Conservation (phyloP, 2,888 invertebrate genomes). For the Ornithoptera alexandrae region DNA sequence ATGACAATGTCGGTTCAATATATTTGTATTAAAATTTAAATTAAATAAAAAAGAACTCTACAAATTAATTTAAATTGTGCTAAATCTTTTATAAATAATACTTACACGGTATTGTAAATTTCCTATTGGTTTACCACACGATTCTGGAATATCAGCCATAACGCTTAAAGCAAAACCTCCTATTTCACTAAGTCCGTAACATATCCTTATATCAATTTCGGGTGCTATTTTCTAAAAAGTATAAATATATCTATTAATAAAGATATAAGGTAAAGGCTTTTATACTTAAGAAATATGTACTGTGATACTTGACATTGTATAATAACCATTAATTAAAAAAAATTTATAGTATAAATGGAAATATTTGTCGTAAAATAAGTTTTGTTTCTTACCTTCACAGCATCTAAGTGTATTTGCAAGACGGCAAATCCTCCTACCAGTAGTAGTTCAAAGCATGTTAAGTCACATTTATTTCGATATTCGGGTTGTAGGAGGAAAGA, state of each 20-base stretch:
- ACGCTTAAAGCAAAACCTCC: conserved; percentile 45
- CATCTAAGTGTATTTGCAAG: conserved; percentile 41
- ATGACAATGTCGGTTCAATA: no score
- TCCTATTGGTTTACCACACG: conserved; percentile 52
- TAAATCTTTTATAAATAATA: conserved; percentile 1
- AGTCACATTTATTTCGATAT: conserved; percentile 46
- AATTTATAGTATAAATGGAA: no score
- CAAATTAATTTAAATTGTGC: no score
- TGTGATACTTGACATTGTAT: no score
- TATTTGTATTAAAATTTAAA: no score
- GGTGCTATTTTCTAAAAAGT: conserved; percentile 48
- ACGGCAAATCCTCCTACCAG: conserved; percentile 53
- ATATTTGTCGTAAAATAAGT: no score
- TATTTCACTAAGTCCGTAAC: conserved; percentile 63
- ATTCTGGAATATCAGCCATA: conserved; percentile 39
- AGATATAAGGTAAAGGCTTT: no score
- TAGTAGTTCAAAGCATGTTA: conserved; percentile 46
- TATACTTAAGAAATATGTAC: no score
- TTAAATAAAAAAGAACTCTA: no score
- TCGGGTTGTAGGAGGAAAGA: conserved; percentile 44
- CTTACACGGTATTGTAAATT: conserved; percentile 56
- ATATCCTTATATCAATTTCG: conserved; percentile 47
- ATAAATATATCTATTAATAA: no score
- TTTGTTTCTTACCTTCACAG: conserved; percentile 44
- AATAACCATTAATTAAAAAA: no score